Evolutionary conservation across 1,140 invertebrate species (phyloP).

Genomic region (Drosophila ficusphila): DNA sequence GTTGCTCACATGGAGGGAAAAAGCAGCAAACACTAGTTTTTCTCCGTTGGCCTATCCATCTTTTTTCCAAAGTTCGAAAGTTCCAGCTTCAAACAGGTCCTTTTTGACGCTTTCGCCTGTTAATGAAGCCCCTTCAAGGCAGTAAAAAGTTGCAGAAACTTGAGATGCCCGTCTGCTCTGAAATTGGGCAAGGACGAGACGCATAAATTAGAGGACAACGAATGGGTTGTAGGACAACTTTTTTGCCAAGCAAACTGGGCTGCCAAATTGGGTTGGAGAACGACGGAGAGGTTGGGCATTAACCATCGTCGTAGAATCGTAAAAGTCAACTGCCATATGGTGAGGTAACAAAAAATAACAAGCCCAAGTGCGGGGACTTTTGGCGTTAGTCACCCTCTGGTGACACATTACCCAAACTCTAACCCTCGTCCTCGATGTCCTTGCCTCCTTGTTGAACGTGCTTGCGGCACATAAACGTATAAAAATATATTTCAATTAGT

Average conservation of each 20-base stretch:
- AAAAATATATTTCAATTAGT: slow-evolving; percentile 79
- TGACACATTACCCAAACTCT: slow-evolving; percentile 57
- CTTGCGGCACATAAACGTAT: slow-evolving; percentile 54
- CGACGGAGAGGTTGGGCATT: slow-evolving; percentile 1
- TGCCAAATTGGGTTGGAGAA: neutral
- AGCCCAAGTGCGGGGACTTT: slow-evolving; percentile 34
- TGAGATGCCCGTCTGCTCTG: slow-evolving; percentile 34
- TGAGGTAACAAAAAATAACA: slow-evolving; percentile 80
- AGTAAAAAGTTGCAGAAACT: slow-evolving; percentile 51
- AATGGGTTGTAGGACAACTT: slow-evolving; percentile 48
- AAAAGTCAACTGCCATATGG: slow-evolving; percentile 77
- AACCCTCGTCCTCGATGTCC: slow-evolving; percentile 23
- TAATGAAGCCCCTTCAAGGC: slow-evolving; percentile 69
- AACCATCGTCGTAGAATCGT: slow-evolving; percentile 43
- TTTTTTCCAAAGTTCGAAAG: neutral
- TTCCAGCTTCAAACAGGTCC: slow-evolving; percentile 8
- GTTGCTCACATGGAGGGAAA: slow-evolving; percentile 9
- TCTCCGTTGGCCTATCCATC: neutral
- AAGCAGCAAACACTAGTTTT: neutral
- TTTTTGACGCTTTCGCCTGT: slow-evolving; percentile 1
- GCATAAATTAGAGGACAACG: slow-evolving; percentile 53
- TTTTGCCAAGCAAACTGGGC: slow-evolving; percentile 14
- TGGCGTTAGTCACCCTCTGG: slow-evolving; percentile 53
- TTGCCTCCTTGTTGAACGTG: slow-evolving; percentile 36
- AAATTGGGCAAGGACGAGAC: slow-evolving; percentile 57